A percentile compares a stretch with the other conserved stretches of the same genome.
These are phyloP conservation scores for Ophion obscuratus DNA, from an alignment of 2,888 invertebrate species.

Conservation along the genomic window DNA sequence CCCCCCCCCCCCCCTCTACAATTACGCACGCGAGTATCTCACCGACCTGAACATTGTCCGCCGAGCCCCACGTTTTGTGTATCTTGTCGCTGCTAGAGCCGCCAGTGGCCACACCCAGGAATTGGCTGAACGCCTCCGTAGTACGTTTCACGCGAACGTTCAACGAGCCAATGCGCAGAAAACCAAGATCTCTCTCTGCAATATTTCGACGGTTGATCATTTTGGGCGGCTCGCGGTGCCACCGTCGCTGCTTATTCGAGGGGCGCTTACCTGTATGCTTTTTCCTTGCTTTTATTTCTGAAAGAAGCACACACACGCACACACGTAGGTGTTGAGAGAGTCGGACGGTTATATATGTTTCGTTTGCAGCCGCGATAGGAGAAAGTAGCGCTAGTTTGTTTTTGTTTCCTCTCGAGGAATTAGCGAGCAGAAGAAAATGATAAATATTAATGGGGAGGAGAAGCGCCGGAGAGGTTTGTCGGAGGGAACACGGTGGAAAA, in stretches of 20 bases:
- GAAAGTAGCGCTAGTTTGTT: no score
- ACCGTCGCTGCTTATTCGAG: no score
- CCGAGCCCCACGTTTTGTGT: constrained; percentile 95
- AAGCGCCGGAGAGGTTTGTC: constrained; percentile 4
- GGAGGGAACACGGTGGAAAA: constrained; percentile 24
- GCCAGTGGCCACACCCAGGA: constrained; percentile 91
- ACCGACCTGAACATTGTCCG: constrained; percentile 91
- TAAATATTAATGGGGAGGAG: constrained; percentile 41
- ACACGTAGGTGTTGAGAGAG: not conserved
- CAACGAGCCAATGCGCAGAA: constrained; percentile 95
- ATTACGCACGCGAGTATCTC: not conserved
- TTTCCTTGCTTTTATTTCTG: constrained; percentile 91
- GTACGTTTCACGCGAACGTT: constrained; percentile 97
- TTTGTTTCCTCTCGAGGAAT: not conserved
- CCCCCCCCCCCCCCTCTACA: not conserved
- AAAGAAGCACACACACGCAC: constrained; percentile 80
- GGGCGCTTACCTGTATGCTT: constrained; percentile 88
- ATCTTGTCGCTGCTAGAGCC: constrained; percentile 87
- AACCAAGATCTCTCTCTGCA: constrained; percentile 94
- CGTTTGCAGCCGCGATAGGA: not conserved
- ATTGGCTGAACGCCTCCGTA: constrained; percentile 96
- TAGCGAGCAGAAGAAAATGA: constrained; percentile 43
- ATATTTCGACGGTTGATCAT: not conserved
- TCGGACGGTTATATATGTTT: not conserved
- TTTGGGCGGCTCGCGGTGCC: no score